Evolutionary conservation across 2,797 vertebrate genomes (phyloP), one percentile per base, ranked within the genome.

Genomic region (Poeciliopsis turneri): DNA sequence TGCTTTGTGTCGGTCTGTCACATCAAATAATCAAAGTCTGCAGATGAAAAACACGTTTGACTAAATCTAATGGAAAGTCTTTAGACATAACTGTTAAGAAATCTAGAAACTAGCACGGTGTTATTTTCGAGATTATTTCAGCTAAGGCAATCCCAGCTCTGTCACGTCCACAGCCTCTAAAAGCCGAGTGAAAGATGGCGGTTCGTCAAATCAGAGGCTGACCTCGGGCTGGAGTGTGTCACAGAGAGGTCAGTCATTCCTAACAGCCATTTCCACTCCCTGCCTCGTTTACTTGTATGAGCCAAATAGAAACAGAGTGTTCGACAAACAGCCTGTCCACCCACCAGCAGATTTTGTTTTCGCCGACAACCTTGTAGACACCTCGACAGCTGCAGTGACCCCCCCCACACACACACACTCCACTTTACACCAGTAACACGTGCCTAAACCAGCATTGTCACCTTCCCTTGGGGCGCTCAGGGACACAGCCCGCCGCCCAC

Each of bases 251-350:
- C 74, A 5, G 68, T 79, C 49, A 15, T 72, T 71, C 72, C 70
- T n/a, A 15, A 72, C 75, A 82, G 82, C 82, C 82, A 75, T 45
- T 78, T 77, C 3, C 16, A 23, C 47, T 53, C 57, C 66, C 77
- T 45, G 75, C 79, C 83, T 75, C 78, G 84, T 76, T 85, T 49
- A 25, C 88, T 82, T 92, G 92, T 93, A 86, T 81, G n/a, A 18
- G 85, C 87, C 91, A 57, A 94, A 93, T 86, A 89, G 88, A 87
- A 93, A 85, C 92, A 78, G 82, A 78, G 84, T 92, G 92, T 90
- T 86, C 47, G 57, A 94, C 93, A 92, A 91, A 86, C 85, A 78
- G 78, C 90, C 82, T 93, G 92, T 95, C 94, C 94, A 85, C 94
- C 95, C 93, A 95, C 93, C 20, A 49, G n/a, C n/a, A 12, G 68